Evolutionary conservation across 2,797 vertebrate genomes (phyloP).

Genomic region (Spatula versicolor): DNA sequence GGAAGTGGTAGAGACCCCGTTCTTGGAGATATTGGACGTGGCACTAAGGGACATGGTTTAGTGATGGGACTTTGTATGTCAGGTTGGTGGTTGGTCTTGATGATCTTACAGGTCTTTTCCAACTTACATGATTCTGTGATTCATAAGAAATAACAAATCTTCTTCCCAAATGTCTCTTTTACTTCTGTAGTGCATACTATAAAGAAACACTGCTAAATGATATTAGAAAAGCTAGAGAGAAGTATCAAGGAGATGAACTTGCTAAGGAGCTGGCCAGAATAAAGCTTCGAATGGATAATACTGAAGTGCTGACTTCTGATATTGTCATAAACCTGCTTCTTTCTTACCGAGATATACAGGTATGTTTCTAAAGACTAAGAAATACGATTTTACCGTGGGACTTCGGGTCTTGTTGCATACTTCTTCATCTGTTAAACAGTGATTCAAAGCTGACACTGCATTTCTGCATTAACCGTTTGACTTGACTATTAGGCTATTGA

Average conservation of each 20-base stretch:
- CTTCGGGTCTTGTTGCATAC: background rate
- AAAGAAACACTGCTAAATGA: constrained; percentile 93
- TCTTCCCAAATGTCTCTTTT: background rate
- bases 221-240: constrained; percentile 92
- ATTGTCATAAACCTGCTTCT: constrained; percentile 96
- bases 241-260: constrained; percentile 93
- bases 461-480: background rate
- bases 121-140: background rate
- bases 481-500: background rate
- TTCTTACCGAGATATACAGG: constrained; percentile 98
- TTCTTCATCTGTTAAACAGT: background rate
- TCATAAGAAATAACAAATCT: background rate
- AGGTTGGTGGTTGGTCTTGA: background rate
- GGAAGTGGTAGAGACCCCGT: background rate
- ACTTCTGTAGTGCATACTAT: constrained; percentile 83
- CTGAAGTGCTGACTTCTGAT: constrained; percentile 92
- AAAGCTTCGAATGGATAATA: constrained; percentile 94
- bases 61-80: background rate
- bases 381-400: background rate
- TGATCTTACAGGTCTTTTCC: background rate
- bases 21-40: background rate
- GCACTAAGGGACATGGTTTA: background rate
- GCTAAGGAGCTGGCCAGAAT: constrained; percentile 91
- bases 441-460: background rate
- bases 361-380: constrained; percentile 58